Evolutionary conservation across 2,888 invertebrate genomes (phyloP).

Genomic region (Synanthedon myopaeformis): DNA sequence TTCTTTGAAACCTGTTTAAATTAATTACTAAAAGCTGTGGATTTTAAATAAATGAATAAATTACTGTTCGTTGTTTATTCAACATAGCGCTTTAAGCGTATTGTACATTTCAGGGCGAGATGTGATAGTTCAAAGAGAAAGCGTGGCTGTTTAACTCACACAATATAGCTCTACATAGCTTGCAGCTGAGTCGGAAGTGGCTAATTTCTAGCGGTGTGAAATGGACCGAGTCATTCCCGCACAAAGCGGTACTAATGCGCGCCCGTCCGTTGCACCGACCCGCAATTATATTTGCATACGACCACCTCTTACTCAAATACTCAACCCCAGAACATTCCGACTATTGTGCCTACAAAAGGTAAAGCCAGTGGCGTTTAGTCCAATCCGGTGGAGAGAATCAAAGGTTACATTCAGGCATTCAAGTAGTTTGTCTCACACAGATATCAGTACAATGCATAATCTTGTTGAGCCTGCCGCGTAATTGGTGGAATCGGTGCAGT

Average conservation of each 20-base stretch:
- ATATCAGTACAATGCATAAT: no score
- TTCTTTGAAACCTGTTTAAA: neutral
- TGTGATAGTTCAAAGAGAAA: no score
- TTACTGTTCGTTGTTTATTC: no score
- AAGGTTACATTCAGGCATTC: neutral
- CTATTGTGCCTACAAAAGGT: slow-evolving; percentile 23
- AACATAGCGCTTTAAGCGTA: neutral
- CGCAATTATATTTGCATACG: slow-evolving; percentile 60
- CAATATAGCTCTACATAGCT: neutral
- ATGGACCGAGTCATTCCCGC: slow-evolving; percentile 55
- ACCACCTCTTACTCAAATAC: slow-evolving; percentile 7
- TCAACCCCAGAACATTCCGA: slow-evolving; percentile 1
- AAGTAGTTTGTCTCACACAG: neutral
- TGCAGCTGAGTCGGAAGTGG: slow-evolving; percentile 24
- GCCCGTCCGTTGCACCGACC: slow-evolving; percentile 44
- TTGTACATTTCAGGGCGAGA: neutral
- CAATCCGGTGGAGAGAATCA: neutral
- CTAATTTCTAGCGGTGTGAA: slow-evolving; percentile 56
- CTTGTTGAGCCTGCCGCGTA: no score
- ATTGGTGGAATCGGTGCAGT: no score
- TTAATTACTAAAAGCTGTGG: no score
- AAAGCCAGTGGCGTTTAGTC: slow-evolving; percentile 19
- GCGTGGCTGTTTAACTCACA: neutral
- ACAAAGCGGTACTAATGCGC: slow-evolving; percentile 60
- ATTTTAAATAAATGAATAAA: no score